Evolutionary conservation across 2,888 invertebrate species (phyloP), one percentile per base, ranked within the genome.

Genomic region (Chirona hameri): DNA sequence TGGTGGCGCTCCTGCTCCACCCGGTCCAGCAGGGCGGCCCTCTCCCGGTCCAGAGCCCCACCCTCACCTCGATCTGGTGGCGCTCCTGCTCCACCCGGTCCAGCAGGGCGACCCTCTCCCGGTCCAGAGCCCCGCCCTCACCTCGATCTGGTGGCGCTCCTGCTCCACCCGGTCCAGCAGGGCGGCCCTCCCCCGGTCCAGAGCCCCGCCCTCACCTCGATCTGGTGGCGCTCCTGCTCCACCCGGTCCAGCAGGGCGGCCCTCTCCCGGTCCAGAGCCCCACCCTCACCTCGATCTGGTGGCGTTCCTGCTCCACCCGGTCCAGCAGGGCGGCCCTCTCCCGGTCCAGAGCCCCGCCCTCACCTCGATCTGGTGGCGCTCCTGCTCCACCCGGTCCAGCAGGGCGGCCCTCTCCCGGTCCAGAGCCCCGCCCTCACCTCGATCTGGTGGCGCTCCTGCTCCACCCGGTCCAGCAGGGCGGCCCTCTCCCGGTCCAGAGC

Each of bases 1-100:
- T 76, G 76, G 7, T 76, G 76, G 0, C 76, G 76, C 76, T 76
- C 76, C 24, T 31, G 76, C 76, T 76, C 76, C 46, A 76, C 76
- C 24, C 39, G 21, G 3, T 46, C 76, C 12, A 76, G 10, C 76
- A 76, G 39, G 12, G 24, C 5, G 39, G 24, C 24, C 21, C 76
- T 18, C 46, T 76, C 76, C 1, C 46, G 39, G 39, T 39, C 39
- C 76, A 76, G 76, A 9, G 76, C 39, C 24, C 57, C 60, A 14
- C 10, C 14, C 69, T 69, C 10, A 69, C 69, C 69, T 69, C 69
- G 15, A 72, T 5, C 72, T 76, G 76, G 7, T 76, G 76, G 0
- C 76, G 76, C 76, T 76, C 76, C 24, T 31, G 76, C 76, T 76
- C 76, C 46, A 76, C 76, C 24, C 39, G 21, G 3, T 46, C 76